Evolutionary conservation across 2,797 vertebrate genomes (phyloP).

Genomic region (Mormyrops boulengeri): DNA sequence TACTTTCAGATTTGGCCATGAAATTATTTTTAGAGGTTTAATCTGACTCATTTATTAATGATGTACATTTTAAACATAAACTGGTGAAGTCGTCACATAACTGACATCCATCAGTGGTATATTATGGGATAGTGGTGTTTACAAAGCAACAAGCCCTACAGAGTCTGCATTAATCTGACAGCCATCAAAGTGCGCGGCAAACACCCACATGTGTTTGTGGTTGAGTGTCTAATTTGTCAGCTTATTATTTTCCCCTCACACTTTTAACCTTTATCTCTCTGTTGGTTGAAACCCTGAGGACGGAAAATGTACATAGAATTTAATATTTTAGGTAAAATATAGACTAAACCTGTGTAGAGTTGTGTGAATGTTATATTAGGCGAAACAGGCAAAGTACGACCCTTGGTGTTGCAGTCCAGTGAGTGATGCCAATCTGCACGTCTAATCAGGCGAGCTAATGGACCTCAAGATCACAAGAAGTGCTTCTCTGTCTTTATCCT

Average conservation of each 20-base stretch:
- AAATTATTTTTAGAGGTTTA: neutral
- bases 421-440: neutral
- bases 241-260: neutral
- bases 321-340: neutral
- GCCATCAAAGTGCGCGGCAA: neutral
- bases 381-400: neutral
- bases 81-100: neutral
- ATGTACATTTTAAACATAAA: neutral
- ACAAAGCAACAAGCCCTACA: neutral
- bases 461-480: neutral
- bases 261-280: neutral
- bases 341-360: neutral
- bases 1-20: neutral
- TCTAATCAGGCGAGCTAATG: neutral
- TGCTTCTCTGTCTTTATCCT: neutral
- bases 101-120: neutral
- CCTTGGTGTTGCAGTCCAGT: neutral
- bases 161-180: neutral
- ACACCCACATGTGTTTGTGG: neutral
- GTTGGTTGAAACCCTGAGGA: neutral
- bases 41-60: neutral
- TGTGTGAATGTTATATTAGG: neutral
- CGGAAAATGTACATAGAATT: neutral
- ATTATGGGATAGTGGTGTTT: neutral
- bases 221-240: neutral